Evolutionary conservation across 2,797 vertebrate species (phyloP).

Genomic region (Darevskia mixta): DNA sequence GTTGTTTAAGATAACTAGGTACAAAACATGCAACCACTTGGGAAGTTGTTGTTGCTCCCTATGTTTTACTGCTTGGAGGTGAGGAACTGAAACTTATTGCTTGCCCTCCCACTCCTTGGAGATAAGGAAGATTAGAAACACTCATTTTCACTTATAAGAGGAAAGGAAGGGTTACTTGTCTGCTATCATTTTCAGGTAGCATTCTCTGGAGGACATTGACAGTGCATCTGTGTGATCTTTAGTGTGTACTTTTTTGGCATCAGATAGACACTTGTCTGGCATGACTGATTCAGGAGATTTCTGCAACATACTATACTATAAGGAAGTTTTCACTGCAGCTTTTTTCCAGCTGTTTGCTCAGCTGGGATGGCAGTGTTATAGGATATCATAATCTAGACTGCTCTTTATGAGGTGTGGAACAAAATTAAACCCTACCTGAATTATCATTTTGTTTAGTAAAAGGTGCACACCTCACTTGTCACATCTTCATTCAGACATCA

Average conservation of each 20-base stretch:
- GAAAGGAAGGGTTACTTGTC: not conserved
- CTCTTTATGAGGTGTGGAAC: not conserved
- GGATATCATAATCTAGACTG: not conserved
- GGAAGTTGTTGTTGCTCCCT: not conserved
- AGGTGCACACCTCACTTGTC: not conserved
- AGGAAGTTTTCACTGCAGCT: not conserved
- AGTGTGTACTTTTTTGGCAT: not conserved
- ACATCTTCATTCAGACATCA: not conserved
- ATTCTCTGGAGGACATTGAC: not conserved
- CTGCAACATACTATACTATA: not conserved
- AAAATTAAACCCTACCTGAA: not conserved
- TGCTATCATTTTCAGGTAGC: not conserved
- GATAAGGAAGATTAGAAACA: not conserved
- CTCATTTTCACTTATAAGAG: no score
- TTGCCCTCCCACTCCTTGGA: not conserved
- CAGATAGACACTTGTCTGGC: not conserved
- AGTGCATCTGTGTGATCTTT: not conserved
- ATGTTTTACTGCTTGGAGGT: not conserved
- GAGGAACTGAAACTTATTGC: not conserved
- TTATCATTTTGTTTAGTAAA: not conserved
- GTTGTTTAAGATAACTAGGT: not conserved
- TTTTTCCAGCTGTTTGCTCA: not conserved
- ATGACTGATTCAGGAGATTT: not conserved
- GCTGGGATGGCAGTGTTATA: not conserved
- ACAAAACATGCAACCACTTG: not conserved